These are phyloP conservation scores for Balaeniceps rex DNA, from an alignment of 2,113 vertebrate genomes.

Conservation along the genomic window DNA sequence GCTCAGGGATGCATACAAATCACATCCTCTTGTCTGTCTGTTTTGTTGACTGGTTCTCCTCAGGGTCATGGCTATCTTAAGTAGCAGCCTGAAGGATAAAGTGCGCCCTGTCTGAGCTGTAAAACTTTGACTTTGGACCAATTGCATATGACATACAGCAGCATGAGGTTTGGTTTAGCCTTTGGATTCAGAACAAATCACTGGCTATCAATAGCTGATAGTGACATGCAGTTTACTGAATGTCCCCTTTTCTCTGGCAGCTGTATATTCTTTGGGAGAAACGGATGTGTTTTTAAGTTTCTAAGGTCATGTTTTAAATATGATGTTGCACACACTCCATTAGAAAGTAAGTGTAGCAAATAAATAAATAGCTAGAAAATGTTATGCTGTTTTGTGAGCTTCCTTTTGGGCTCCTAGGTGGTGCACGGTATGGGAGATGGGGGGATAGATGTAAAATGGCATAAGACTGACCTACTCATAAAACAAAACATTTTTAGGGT, in stretches of 20 bases:
- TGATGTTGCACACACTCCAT: neutral
- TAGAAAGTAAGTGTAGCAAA: conserved; percentile 31
- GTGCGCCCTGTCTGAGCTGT: conserved; percentile 80
- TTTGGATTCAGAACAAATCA: conserved; percentile 82
- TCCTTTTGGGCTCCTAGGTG: neutral
- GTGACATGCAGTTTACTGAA: conserved; percentile 75
- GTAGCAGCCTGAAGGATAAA: conserved; percentile 85
- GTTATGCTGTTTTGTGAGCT: neutral
- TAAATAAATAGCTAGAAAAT: conserved; percentile 35
- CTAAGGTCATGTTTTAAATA: conserved; percentile 59
- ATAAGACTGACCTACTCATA: neutral
- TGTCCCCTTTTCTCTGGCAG: conserved; percentile 72
- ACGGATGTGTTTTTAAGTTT: conserved; percentile 61
- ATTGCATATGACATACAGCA: conserved; percentile 81
- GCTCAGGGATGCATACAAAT: conserved; percentile 84
- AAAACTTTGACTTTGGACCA: conserved; percentile 84
- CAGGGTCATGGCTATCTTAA: conserved; percentile 85
- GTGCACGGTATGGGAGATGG: neutral
- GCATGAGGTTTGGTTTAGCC: conserved; percentile 81
- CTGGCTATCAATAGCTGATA: conserved; percentile 80
- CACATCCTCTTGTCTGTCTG: conserved; percentile 84
- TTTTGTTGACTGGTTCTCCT: conserved; percentile 87
- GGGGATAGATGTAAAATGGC: neutral
- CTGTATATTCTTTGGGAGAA: conserved; percentile 47
- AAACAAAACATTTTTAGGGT: neutral